Percentiles rank a stretch among this genome's conserved stretches.
Conservation (phyloP, 1,140 invertebrate species). For the Drosophila nebulosa region DNA sequence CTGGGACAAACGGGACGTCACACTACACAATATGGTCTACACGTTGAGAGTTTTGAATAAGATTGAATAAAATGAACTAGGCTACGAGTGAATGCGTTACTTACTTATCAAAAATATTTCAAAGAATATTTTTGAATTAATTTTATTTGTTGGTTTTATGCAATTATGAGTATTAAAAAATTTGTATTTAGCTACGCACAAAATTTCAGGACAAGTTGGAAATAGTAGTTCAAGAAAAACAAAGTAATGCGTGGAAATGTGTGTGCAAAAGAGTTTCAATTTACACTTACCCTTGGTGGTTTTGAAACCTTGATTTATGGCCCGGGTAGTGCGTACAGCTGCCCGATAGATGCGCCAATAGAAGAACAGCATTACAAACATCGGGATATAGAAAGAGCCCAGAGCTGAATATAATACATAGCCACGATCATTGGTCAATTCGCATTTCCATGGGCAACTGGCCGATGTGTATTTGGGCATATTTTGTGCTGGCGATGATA, state of each 20-base stretch:
- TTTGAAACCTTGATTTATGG: constrained; percentile 92
- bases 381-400: constrained; percentile 95
- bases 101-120: constrained; percentile 37
- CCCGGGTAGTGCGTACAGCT: constrained; percentile 85
- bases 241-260: constrained; percentile 57
- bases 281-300: constrained; percentile 90
- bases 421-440: constrained; percentile 92
- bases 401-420: constrained; percentile 95
- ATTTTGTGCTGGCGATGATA: constrained; percentile 36
- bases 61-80: constrained; percentile 66
- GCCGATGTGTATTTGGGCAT: constrained; percentile 64
- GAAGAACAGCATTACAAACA: constrained; percentile 96
- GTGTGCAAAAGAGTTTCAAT: background rate
- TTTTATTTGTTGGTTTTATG: constrained; percentile 11
- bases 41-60: constrained; percentile 65
- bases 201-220: constrained; percentile 55
- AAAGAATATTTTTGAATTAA: background rate
- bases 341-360: constrained; percentile 94
- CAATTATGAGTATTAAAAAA: constrained; percentile 50
- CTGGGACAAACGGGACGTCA: constrained; percentile 60
- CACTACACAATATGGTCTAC: constrained; percentile 69
- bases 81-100: constrained; percentile 62
- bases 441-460: constrained; percentile 91
- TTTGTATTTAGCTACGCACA: constrained; percentile 69
- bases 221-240: no score